Evolutionary conservation across 2,888 invertebrate species (phyloP).

Genomic region (Xestia c-nigrum): DNA sequence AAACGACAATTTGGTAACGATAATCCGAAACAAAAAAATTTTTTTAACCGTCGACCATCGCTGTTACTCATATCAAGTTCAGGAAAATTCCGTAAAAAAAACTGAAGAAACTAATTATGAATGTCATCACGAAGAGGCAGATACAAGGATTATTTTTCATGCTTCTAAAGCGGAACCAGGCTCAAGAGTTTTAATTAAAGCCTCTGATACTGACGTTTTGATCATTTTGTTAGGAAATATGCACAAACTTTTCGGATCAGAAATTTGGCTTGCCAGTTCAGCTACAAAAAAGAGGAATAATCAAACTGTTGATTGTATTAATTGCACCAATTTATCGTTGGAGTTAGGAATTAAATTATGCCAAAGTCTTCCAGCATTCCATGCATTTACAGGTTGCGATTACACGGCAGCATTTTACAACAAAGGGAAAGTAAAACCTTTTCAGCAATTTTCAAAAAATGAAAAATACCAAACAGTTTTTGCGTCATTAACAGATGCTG

Average conservation of each 20-base stretch:
- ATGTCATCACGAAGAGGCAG: constrained; percentile 32
- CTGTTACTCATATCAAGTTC: constrained; percentile 4
- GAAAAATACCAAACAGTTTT: not conserved
- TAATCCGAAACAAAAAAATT: not conserved
- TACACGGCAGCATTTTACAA: not conserved
- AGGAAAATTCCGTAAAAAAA: constrained; percentile 32
- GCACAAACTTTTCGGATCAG: constrained; percentile 56
- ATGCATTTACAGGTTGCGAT: constrained; percentile 1
- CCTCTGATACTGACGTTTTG: constrained; percentile 60
- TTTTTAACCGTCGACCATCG: constrained; percentile 2
- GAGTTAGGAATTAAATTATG: not conserved
- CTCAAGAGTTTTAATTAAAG: constrained; percentile 60
- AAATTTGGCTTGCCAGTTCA: constrained; percentile 12
- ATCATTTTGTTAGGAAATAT: not conserved
- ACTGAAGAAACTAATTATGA: constrained; percentile 56
- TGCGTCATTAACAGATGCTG: not conserved
- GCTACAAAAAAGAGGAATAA: constrained; percentile 4
- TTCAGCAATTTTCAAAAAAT: not conserved
- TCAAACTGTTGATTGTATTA: not conserved
- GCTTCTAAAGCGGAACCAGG: constrained; percentile 56
- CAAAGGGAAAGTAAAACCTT: not conserved
- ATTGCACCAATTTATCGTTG: constrained; percentile 11
- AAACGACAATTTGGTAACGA: not conserved
- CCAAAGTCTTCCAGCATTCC: constrained; percentile 20
- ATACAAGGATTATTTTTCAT: constrained; percentile 65